Evolutionary conservation across 2,113 vertebrate species (phyloP).

Genomic region (Perccottus glenii): DNA sequence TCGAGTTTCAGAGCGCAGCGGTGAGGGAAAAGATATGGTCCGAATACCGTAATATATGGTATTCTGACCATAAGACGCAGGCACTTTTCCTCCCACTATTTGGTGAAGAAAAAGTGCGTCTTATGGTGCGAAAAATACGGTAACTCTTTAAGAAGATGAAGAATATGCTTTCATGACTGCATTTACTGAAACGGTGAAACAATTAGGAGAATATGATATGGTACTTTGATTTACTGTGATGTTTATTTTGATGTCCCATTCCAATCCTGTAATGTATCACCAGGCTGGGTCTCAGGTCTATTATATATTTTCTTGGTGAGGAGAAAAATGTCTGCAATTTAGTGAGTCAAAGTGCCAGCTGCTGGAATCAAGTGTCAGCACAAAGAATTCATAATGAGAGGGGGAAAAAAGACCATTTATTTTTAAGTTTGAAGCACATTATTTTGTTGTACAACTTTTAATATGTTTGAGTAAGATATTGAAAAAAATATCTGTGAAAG

Average conservation of each 20-base stretch:
- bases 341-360: slow-evolving; percentile 35
- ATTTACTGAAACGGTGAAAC: not conserved
- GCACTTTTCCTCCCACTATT: too few relatives aligned
- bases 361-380: slow-evolving; percentile 20
- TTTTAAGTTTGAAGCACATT: too few relatives aligned
- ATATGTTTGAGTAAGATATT: not conserved
- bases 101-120: too few relatives aligned
- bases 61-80: too few relatives aligned
- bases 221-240: not conserved
- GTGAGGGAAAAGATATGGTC: too few relatives aligned
- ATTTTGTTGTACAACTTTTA: too few relatives aligned
- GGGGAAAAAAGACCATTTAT: not conserved
- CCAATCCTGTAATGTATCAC: not conserved
- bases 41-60: too few relatives aligned
- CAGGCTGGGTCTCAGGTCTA: not conserved
- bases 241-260: not conserved
- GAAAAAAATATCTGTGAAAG: not conserved
- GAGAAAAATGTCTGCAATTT: slow-evolving; percentile 58
- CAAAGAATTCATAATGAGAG: slow-evolving; percentile 8
- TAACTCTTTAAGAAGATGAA: not conserved
- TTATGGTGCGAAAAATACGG: too few relatives aligned
- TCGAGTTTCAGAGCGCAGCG: too few relatives aligned
- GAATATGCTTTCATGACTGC: not conserved
- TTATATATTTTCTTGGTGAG: slow-evolving; percentile 34
- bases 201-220: too few relatives aligned